Conservation (phyloP, 1,140 invertebrate genomes). For the Rhyzopertha dominica region DNA sequence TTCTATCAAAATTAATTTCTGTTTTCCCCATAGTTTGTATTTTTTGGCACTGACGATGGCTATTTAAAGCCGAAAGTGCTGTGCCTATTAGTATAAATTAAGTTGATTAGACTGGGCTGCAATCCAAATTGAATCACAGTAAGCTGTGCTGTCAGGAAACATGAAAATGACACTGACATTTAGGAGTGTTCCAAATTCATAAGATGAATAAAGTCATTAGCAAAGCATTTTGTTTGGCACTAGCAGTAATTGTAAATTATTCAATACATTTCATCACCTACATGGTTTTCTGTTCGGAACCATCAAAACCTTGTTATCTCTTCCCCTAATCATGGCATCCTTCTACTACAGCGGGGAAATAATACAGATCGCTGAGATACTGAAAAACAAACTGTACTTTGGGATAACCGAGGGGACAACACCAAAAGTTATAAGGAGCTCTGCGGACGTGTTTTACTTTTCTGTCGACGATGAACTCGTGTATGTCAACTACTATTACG, state of each 20-base stretch:
- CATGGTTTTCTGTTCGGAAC: constrained; percentile 30
- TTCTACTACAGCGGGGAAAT: constrained; percentile 26
- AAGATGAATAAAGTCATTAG: constrained; percentile 37
- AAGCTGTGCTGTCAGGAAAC: no score
- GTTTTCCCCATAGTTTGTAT: no score
- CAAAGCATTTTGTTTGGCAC: constrained; percentile 31
- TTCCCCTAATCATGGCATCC: constrained; percentile 28
- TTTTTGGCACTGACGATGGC: no score
- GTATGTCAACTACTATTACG: constrained; percentile 74
- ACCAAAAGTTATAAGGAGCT: constrained; percentile 49
- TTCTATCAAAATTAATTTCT: no score
- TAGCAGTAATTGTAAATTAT: constrained; percentile 42
- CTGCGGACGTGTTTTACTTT: constrained; percentile 59
- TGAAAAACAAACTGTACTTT: constrained; percentile 39
- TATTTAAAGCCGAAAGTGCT: no score
- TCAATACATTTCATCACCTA: constrained; percentile 35
- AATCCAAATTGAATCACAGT: no score
- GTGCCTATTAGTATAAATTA: no score
- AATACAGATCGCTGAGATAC: constrained; percentile 33
- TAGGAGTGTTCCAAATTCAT: constrained; percentile 42
- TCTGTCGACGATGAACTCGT: constrained; percentile 64
- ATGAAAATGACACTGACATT: no score
- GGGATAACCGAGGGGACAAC: constrained; percentile 36
- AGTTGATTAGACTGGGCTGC: no score
- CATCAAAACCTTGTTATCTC: constrained; percentile 28